These are phyloP conservation scores for Rhagologus leucostigma DNA, from an alignment of 2,113 vertebrate species.

Conservation along the genomic window DNA sequence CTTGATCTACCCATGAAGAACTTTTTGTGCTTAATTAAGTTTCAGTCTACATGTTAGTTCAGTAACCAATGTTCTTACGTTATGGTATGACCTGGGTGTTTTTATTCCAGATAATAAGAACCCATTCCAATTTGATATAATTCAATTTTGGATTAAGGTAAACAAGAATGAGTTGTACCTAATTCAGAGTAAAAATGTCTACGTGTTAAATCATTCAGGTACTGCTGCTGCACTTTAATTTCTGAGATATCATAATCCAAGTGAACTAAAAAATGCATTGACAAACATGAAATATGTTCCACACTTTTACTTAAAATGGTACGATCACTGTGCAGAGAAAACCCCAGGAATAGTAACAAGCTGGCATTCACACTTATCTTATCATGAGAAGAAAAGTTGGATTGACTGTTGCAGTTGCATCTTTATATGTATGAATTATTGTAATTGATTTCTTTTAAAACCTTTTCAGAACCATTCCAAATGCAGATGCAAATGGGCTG, in stretches of 20 bases:
- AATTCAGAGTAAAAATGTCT: neutral
- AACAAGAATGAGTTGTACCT: neutral
- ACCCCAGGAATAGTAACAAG: constrained; percentile 33
- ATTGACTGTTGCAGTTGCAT: neutral
- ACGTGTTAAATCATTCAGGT: constrained; percentile 17
- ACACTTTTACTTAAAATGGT: constrained; percentile 5
- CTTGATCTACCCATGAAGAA: neutral
- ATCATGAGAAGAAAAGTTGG: constrained; percentile 2
- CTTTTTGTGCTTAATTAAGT: neutral
- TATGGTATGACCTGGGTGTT: neutral
- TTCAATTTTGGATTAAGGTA: neutral
- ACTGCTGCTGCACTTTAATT: constrained; percentile 3
- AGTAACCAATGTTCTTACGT: neutral
- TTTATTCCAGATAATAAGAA: neutral
- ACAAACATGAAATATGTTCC: constrained; percentile 41
- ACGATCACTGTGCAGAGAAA: neutral
- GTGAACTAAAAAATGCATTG: constrained; percentile 25
- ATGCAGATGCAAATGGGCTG: neutral
- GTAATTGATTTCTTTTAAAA: constrained; percentile 15
- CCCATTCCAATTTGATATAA: neutral
- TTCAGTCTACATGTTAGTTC: neutral
- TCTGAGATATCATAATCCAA: constrained; percentile 25
- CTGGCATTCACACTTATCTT: constrained; percentile 1
- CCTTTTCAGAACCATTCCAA: neutral
- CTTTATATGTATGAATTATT: constrained; percentile 21